These are phyloP conservation scores for Loxodonta africana DNA, from an alignment of 2,113 vertebrate genomes.

Conservation along the genomic window DNA sequence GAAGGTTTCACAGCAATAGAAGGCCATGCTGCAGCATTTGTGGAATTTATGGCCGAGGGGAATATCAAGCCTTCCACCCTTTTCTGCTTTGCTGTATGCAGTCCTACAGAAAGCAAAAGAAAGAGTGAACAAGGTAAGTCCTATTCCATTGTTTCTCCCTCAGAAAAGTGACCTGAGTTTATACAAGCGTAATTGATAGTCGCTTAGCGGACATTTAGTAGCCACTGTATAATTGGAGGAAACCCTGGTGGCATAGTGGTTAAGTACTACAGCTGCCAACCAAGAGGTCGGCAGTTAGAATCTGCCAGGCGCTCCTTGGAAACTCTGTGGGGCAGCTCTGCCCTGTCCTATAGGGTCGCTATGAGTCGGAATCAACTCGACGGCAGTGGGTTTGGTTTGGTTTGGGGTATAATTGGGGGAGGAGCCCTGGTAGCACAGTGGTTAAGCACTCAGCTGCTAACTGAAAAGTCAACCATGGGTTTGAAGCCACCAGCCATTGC, in stretches of 20 bases:
- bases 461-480: neutral
- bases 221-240: too few relatives aligned
- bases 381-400: too few relatives aligned
- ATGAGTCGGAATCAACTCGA: too few relatives aligned
- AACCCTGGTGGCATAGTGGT: neutral
- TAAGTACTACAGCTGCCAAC: neutral
- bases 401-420: too few relatives aligned
- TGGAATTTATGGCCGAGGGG: slow-evolving; percentile 95
- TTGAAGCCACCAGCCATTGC: too few relatives aligned
- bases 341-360: too few relatives aligned
- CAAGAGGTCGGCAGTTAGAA: too few relatives aligned
- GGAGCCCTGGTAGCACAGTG: neutral
- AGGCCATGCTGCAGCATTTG: slow-evolving; percentile 96
- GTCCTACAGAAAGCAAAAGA: slow-evolving; percentile 90
- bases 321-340: too few relatives aligned
- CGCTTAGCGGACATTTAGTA: neutral
- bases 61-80: slow-evolving; percentile 94
- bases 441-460: neutral
- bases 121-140: slow-evolving; percentile 89
- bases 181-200: neutral
- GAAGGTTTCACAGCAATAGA: slow-evolving; percentile 97
- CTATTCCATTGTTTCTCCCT: neutral
- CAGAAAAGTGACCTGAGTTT: neutral
- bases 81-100: slow-evolving; percentile 96
- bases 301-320: too few relatives aligned